Base-by-base conservation (phyloP, 2,113 vertebrate species). In the Sylvicapra grimmia region DNA sequence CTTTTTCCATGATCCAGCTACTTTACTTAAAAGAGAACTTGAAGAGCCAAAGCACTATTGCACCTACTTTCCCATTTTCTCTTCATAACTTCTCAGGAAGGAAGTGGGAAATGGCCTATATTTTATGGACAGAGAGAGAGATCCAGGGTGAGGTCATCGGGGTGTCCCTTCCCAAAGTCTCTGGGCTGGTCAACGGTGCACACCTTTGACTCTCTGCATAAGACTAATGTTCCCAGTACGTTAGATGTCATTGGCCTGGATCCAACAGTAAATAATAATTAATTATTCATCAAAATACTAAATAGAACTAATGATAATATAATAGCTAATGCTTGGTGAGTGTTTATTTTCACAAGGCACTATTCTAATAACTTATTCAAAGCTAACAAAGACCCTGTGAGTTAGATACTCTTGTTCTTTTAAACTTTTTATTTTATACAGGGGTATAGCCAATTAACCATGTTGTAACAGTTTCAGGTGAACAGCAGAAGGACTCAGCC, bases 11-110 rank as follows among this genome's bases (percentile, higher is more conserved):
- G n/a, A n/a, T n/a, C n/a, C n/a, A n/a, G n/a, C n/a, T 77, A 54
- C 27, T 89, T 87, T 58, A 92, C 58, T 93, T 84, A 80, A 97
- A 94, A 93, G 86, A 93, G 85, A 47, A 80, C 19, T 79, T 95
- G 89, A 18, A 54, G 49, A 92, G 61, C 15, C 49, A 79, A 89
- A 89, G 65, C 14, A 63, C 16, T 75, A 96, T 94, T 25, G 58
- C 5, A 90, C 58, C 29, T 53, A 16, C 75, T 80, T 56, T 36
- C 58, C 15, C 3, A 33, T 53, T 79, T 87, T 97, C 33, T 85
- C 86, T 68, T 90, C 2, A 44, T 19, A 56, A 36, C 27, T 23
- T 87, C 10, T 92, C 58, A 95, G 27, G 56, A 79, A 92, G 51
- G 47, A 84, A 80, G 13, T 47, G 53, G 36, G 65, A 36, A 93